Evolutionary conservation across 2,797 vertebrate genomes (phyloP).

Genomic region (Parotocinclus haroldoi): DNA sequence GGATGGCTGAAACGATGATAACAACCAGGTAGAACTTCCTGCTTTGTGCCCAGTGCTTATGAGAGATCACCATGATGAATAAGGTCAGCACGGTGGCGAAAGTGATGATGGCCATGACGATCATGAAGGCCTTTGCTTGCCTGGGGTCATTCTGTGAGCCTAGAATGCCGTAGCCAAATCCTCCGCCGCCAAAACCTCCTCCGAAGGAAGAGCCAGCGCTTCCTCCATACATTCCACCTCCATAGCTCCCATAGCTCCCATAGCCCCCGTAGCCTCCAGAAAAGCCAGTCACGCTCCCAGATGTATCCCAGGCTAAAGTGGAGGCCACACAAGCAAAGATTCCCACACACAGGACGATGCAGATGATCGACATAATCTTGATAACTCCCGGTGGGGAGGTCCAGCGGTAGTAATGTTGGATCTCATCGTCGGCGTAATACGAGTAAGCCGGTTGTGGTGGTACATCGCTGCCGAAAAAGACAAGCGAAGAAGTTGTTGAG

Average conservation of each 20-base stretch:
- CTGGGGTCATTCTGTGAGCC: constrained; percentile 82
- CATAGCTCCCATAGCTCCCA: constrained; percentile 30
- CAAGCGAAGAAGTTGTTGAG: no score
- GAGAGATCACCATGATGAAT: constrained; percentile 81
- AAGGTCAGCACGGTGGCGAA: constrained; percentile 72
- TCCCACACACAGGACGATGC: constrained; percentile 76
- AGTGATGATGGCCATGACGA: constrained; percentile 78
- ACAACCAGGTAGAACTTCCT: constrained; percentile 79
- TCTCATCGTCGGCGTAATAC: constrained; percentile 86
- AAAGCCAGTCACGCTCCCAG: constrained; percentile 58
- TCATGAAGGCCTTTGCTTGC: constrained; percentile 81
- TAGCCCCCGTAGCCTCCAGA: constrained; percentile 60
- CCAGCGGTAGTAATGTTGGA: constrained; percentile 87
- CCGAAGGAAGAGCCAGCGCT: constrained; percentile 52
- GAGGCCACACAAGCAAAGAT: constrained; percentile 89
- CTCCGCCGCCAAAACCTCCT: constrained; percentile 48
- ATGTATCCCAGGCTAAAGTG: constrained; percentile 81
- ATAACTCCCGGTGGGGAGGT: constrained; percentile 85
- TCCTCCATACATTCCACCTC: constrained; percentile 38
- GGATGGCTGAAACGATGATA: constrained; percentile 71
- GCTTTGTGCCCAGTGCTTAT: constrained; percentile 66
- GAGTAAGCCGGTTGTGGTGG: constrained; percentile 79
- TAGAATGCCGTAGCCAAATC: constrained; percentile 69
- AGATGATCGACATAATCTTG: constrained; percentile 79
- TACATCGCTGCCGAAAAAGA: constrained; percentile 46